A percentile compares a stretch with the other conserved stretches of the same genome.
Evolutionary conservation across 64 coral and sea anemone species (phyloP).

Genomic region (Porites australiensis): DNA sequence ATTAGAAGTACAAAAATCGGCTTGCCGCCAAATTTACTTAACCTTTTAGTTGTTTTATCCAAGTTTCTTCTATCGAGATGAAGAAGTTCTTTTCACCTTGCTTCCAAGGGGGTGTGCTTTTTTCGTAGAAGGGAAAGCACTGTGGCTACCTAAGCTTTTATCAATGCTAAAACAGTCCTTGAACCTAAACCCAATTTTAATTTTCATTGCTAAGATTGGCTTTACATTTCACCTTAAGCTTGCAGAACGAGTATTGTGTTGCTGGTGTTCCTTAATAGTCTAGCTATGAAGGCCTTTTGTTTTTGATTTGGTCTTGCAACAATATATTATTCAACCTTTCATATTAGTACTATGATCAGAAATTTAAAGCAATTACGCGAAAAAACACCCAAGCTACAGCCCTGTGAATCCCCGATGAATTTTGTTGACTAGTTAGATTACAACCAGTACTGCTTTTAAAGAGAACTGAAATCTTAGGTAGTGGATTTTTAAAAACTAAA

Average conservation of each 20-base stretch:
- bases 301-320: not conserved
- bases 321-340: not conserved
- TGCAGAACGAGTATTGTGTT: slow-evolving; percentile 23
- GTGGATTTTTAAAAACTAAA: slow-evolving; percentile 39
- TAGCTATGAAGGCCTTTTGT: not conserved
- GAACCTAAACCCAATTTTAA: slow-evolving; percentile 5
- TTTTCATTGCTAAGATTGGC: not conserved
- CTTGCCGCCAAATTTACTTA: slow-evolving; percentile 2
- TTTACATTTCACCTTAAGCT: not conserved
- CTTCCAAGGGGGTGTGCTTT: slow-evolving; percentile 32
- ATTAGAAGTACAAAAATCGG: not conserved
- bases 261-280: slow-evolving; percentile 4
- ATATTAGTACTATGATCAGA: not conserved
- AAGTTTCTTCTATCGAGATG: not conserved
- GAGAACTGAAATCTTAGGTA: slow-evolving; percentile 5
- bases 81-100: not conserved
- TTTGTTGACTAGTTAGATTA: slow-evolving; percentile 61
- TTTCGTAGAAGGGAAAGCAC: not conserved
- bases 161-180: slow-evolving; percentile 38
- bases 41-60: not conserved
- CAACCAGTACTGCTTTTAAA: slow-evolving; percentile 35
- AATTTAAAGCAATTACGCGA: not conserved
- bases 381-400: not conserved
- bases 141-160: slow-evolving; percentile 12
- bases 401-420: slow-evolving; percentile 27